Conservation (phyloP, 2,113 vertebrate genomes). For the Plecturocebus donacophilus region DNA sequence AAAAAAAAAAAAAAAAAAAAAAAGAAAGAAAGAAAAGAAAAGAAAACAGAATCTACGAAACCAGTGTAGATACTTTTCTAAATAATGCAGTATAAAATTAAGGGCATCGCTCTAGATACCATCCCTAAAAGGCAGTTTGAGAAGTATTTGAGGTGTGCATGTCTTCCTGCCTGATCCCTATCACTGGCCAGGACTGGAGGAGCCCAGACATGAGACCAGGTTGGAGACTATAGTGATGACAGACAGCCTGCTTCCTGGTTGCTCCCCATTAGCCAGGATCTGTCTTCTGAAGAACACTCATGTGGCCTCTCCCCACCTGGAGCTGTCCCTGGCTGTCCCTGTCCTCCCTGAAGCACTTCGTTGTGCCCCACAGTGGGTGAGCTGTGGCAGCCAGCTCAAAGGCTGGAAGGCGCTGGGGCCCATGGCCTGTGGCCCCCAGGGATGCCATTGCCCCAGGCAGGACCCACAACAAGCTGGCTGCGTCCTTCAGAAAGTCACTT, state of each 20-base stretch:
- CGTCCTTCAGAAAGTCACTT: background rate
- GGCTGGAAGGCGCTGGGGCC: background rate
- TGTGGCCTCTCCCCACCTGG: fast-evolving
- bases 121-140: too few species aligned
- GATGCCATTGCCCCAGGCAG: fast-evolving
- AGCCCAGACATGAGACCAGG: background rate
- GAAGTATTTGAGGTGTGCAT: too few species aligned
- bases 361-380: fast-evolving
- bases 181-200: too few species aligned
- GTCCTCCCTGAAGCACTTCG: fast-evolving
- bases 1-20: too few species aligned
- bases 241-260: background rate
- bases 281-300: fast-evolving
- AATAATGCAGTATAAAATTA: background rate
- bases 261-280: fast-evolving
- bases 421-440: background rate
- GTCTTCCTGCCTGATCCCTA: too few species aligned
- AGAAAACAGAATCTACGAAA: background rate
- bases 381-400: fast-evolving
- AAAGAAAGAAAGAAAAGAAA: too few species aligned
- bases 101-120: too few species aligned
- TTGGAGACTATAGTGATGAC: fast-evolving
- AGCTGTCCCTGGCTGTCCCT: too few species aligned
- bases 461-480: background rate
- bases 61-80: background rate